These are phyloP conservation scores for Gadus chalcogrammus DNA, from an alignment of 2,113 vertebrate genomes.

Conservation along the genomic window DNA sequence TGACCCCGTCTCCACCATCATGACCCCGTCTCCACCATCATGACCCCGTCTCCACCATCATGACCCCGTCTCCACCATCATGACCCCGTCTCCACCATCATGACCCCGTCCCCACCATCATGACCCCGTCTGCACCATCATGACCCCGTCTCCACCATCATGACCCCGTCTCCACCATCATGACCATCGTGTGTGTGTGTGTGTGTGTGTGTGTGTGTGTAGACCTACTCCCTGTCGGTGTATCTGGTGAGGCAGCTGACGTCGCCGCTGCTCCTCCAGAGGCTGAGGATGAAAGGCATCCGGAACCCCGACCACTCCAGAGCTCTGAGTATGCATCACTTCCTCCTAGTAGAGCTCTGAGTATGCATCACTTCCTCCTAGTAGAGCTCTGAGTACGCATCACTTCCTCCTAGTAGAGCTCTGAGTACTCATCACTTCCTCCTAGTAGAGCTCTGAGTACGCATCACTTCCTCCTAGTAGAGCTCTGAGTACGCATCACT, in stretches of 20 bases:
- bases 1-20: not conserved
- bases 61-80: not conserved
- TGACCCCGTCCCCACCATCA: not conserved
- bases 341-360: no score
- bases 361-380: no score
- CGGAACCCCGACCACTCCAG: constrained; percentile 97
- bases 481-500: no score
- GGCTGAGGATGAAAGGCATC: constrained; percentile 96
- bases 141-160: not conserved
- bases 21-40: not conserved
- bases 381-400: no score
- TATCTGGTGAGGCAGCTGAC: constrained; percentile 96
- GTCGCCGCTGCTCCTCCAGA: constrained; percentile 90
- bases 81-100: not conserved
- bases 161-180: not conserved
- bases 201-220: constrained; percentile 16
- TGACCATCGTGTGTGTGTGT: not conserved
- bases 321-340: constrained; percentile 81
- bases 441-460: no score
- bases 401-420: no score
- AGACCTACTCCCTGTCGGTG: constrained; percentile 97
- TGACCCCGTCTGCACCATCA: not conserved
- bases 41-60: not conserved
- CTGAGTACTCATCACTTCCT: no score
- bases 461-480: no score